Percentiles rank a stretch among this genome's conserved stretches.
Evolutionary conservation across 1,140 invertebrate species (phyloP).

Genomic region (Diorhabda carinulata): DNA sequence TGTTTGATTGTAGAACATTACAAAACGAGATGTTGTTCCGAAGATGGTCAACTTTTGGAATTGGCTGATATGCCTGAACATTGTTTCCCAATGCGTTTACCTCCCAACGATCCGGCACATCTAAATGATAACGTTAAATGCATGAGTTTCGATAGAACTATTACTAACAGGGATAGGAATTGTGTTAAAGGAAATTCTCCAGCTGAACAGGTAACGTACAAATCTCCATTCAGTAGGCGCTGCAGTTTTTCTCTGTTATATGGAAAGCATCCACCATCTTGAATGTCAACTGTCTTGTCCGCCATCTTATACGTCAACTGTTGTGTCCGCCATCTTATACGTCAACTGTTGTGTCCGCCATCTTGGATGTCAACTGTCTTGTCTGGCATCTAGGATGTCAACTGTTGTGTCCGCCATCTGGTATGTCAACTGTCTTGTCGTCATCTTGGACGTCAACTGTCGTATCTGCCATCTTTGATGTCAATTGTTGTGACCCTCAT

Average conservation of each 20-base stretch:
- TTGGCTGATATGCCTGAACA: conserved; percentile 50
- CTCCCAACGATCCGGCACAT: conserved; percentile 76
- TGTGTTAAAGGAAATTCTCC: conserved; percentile 58
- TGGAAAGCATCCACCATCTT: too few species aligned
- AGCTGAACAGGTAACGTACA: conserved; percentile 63
- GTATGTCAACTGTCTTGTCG: too few species aligned
- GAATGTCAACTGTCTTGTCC: background rate
- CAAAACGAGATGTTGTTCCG: conserved; percentile 64
- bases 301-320: background rate
- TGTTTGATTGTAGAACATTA: conserved; percentile 56
- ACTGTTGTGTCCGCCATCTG: too few species aligned
- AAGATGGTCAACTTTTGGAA: conserved; percentile 58
- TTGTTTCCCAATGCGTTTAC: conserved; percentile 84
- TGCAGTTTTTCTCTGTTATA: too few species aligned
- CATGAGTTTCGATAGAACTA: conserved; percentile 81
- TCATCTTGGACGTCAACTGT: too few species aligned
- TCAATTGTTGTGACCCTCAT: too few species aligned
- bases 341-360: background rate
- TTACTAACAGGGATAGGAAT: conserved; percentile 63
- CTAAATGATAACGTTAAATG: conserved; percentile 64
- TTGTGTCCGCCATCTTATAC: background rate
- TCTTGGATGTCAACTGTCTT: too few species aligned
- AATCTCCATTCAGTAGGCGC: too few species aligned
- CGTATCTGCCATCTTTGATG: too few species aligned
- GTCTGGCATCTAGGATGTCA: too few species aligned